Percentiles rank a stretch among this genome's conserved stretches.
phyloP scores from a whole-genome alignment of 2,113 vertebrate species.

The Otis tarda region DNA sequence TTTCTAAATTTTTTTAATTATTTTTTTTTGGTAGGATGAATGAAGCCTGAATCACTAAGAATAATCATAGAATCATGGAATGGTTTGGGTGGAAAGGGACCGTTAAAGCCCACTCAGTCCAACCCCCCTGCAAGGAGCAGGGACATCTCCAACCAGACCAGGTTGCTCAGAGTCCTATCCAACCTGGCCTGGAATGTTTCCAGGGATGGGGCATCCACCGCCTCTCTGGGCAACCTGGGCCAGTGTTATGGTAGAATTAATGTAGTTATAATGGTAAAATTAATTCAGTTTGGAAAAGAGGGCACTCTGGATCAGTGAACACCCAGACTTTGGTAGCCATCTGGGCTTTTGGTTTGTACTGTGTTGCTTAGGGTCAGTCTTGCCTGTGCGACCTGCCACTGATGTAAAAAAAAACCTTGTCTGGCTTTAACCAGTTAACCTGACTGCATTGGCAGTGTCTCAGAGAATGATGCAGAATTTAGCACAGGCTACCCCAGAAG shows the following conservation, averaged over 20 bases:
- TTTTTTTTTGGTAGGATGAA: not conserved
- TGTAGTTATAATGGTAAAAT: not conserved
- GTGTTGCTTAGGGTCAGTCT: not conserved
- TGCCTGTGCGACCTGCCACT: not conserved
- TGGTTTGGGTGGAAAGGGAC: too few species aligned
- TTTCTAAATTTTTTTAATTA: not conserved
- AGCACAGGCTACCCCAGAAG: not conserved
- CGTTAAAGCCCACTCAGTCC: too few species aligned
- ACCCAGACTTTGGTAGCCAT: not conserved
- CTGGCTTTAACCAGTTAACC: not conserved
- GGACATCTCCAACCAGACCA: too few species aligned
- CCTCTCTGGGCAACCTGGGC: too few species aligned
- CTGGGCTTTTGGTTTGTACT: not conserved
- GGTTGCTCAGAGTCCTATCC: too few species aligned
- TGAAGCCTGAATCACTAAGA: not conserved
- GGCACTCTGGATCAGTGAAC: not conserved
- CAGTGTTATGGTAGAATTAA: too few species aligned
- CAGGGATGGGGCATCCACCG: too few species aligned
- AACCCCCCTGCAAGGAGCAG: too few species aligned
- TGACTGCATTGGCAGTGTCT: not conserved
- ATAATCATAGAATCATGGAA: too few species aligned
- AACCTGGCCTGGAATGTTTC: too few species aligned
- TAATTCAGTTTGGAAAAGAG: conserved; percentile 12
- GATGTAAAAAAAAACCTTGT: not conserved
- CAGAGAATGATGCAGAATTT: not conserved